Percentiles rank a stretch among this genome's conserved stretches.
phyloP scores from a whole-genome alignment of 2,797 vertebrate genomes.

The Falco peregrinus region DNA sequence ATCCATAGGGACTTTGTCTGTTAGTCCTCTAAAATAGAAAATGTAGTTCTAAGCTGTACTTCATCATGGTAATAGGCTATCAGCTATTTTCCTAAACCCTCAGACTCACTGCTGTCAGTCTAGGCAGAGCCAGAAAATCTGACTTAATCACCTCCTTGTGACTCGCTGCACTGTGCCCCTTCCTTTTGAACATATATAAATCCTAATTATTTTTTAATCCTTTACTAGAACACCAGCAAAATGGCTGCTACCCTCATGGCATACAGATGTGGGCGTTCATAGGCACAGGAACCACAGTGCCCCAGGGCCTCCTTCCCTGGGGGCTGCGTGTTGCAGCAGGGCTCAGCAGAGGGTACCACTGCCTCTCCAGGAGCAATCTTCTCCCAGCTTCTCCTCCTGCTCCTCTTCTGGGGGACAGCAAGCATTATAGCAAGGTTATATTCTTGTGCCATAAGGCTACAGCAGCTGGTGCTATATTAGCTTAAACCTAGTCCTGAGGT shows the following conservation, averaged over 20 bases:
- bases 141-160: slow-evolving; percentile 41
- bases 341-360: background rate
- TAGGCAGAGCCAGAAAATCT: slow-evolving; percentile 48
- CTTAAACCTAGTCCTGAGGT: background rate
- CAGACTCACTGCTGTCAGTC: slow-evolving; percentile 42
- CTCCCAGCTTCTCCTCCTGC: background rate
- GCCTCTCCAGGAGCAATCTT: background rate
- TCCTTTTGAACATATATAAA: slow-evolving; percentile 58
- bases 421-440: accelerated
- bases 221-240: slow-evolving; percentile 40
- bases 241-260: background rate
- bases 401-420: background rate
- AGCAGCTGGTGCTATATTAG: background rate
- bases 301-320: background rate
- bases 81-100: slow-evolving; percentile 48
- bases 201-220: slow-evolving; percentile 63
- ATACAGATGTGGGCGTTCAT: background rate
- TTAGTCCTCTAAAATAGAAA: slow-evolving; percentile 69
- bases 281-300: background rate
- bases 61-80: slow-evolving; percentile 62
- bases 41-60: slow-evolving; percentile 63
- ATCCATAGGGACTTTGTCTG: slow-evolving; percentile 48
- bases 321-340: accelerated
- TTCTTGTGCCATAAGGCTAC: background rate
- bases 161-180: background rate